Evolutionary conservation across 1,140 invertebrate genomes (phyloP).

Genomic region (Watersipora subatra): DNA sequence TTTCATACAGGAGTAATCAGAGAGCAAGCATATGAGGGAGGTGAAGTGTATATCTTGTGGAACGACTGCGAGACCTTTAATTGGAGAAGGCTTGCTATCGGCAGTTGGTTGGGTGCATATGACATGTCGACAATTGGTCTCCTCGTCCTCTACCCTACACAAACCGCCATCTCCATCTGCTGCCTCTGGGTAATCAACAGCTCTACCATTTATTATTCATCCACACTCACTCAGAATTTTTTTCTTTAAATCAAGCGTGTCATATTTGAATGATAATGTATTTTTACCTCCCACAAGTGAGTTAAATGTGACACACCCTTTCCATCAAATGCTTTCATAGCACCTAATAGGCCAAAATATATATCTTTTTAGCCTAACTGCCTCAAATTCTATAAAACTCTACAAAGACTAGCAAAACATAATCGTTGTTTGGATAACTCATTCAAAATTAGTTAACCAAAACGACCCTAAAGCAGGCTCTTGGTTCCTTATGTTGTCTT

Average conservation of each 20-base stretch:
- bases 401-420: too few relatives aligned
- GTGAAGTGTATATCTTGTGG: background rate
- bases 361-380: too few relatives aligned
- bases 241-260: background rate
- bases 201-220: background rate
- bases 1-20: background rate
- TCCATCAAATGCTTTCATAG: too few relatives aligned
- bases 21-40: background rate
- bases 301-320: background rate
- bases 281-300: background rate
- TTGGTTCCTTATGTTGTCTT: too few relatives aligned
- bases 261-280: background rate
- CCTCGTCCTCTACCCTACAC: background rate
- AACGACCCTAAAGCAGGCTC: too few relatives aligned
- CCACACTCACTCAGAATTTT: background rate
- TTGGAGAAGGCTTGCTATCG: background rate
- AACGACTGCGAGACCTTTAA: background rate
- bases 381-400: too few relatives aligned
- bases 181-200: background rate
- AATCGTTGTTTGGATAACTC: too few relatives aligned
- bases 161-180: background rate
- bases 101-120: background rate
- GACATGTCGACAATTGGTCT: background rate
- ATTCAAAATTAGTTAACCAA: too few relatives aligned
- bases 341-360: too few relatives aligned